Evolutionary conservation across 2,888 invertebrate species (phyloP).

Genomic region (Agrotis ipsilon): DNA sequence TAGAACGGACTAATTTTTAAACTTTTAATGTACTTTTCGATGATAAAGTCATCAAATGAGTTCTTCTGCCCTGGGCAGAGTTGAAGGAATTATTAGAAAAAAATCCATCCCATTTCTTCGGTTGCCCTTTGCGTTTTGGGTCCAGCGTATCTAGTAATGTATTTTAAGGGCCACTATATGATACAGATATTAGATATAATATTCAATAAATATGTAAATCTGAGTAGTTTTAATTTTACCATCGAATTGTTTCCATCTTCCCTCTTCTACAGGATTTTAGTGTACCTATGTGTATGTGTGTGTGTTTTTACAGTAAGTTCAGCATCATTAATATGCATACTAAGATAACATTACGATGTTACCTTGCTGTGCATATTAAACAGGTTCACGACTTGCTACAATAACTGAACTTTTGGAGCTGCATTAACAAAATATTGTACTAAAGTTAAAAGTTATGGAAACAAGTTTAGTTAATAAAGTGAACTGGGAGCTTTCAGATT

Average conservation of each 20-base stretch:
- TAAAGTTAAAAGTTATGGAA: constrained; percentile 14
- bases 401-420: constrained; percentile 32
- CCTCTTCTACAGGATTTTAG: neutral
- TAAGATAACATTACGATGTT: constrained; percentile 45
- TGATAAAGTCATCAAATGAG: no score
- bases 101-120: no score
- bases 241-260: neutral
- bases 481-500: neutral
- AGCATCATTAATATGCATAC: constrained; percentile 44
- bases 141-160: no score
- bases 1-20: no score
- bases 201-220: no score
- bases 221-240: no score
- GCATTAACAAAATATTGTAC: constrained; percentile 33
- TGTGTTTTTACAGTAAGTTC: constrained; percentile 18
- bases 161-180: no score
- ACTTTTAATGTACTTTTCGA: no score
- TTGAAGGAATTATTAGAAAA: no score
- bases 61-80: no score
- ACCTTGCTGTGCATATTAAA: constrained; percentile 46
- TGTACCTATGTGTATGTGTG: neutral
- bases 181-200: no score
- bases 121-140: no score
- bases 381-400: constrained; percentile 24
- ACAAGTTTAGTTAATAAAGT: neutral